Conservation (phyloP, 2,888 invertebrate genomes). For the Luperina nickerlii region DNA sequence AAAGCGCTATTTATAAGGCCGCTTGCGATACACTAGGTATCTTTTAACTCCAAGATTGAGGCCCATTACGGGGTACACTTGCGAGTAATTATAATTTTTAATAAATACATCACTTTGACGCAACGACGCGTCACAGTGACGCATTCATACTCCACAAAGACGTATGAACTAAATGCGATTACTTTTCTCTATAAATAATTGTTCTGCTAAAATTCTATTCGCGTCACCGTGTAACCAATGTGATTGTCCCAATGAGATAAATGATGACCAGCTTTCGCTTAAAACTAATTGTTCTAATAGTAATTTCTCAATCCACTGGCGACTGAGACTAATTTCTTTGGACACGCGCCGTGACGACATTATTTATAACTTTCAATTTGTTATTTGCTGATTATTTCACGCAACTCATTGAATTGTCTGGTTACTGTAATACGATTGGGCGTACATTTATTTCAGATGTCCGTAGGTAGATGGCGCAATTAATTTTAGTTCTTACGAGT, state of each 20-base stretch:
- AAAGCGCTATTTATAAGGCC: constrained; percentile 20
- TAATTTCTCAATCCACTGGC: constrained; percentile 82
- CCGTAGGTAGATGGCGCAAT: constrained; percentile 36
- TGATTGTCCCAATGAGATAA: constrained; percentile 80
- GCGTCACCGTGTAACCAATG: constrained; percentile 75
- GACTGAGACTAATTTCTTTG: constrained; percentile 81
- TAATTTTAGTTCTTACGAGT: constrained; percentile 25
- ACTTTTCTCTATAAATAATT: constrained; percentile 71
- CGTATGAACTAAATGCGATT: constrained; percentile 69
- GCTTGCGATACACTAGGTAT: constrained; percentile 39
- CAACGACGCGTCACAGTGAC: constrained; percentile 70
- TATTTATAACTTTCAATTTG: constrained; percentile 77
- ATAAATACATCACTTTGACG: constrained; percentile 70
- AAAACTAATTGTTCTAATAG: constrained; percentile 83
- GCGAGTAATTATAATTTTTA: constrained; percentile 63
- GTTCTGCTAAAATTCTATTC: constrained; percentile 65
- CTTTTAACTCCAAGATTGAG: constrained; percentile 35
- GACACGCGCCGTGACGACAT: constrained; percentile 76
- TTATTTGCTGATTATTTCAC: constrained; percentile 68
- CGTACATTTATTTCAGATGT: constrained; percentile 46
- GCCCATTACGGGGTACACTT: constrained; percentile 50
- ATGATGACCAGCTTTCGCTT: constrained; percentile 81
- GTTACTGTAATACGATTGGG: constrained; percentile 57
- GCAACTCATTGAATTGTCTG: constrained; percentile 57
- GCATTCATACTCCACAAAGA: constrained; percentile 67